Base-by-base conservation (phyloP, 2,888 invertebrate species). In the Idaea straminata region DNA sequence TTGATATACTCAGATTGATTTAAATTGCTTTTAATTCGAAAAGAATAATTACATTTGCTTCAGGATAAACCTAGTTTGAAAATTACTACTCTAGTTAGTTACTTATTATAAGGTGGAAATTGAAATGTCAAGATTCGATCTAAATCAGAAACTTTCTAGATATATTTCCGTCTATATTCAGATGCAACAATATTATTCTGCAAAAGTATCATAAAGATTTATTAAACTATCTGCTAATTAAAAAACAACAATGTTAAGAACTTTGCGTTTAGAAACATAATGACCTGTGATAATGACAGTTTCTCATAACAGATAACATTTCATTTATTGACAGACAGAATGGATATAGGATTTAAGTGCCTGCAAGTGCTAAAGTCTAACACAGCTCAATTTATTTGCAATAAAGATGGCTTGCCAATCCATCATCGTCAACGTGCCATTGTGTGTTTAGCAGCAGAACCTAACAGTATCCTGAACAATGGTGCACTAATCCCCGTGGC, bases 11-110 rank as follows among this genome's bases (percentile, higher is more conserved):
- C 47, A 47, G 13, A 13, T 47, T 47, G 47, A 47, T 47, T 47
- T 47, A 47, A 13, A 47, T 47, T 47, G 47, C 47, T 47, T 13
- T 47, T 47, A 47, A 47, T 47, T 47, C 10, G 47, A 7, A 47
- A 13, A 47, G 62, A 60, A 64, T 64, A 68, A 66, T 66, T 59
- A 35, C 58, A 60, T 16, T 62, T 63, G 67, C 61, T 66, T 65
- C 57, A 63, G 47, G 47, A 47, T 47, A 47, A 47, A 47, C 10
- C 10, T 47, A 47, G 47, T 47, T 47, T 10, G 10, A 47, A 47
- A 47, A 47, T 47, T 13, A 47, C 10, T 47, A 47, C 47, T 47
- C 10, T 47, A 6, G 13, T 5, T 47, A 4, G 47, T 47, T 10
- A 47, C 10, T 6, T 47, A 47, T 10, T 47, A 47, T 47, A 13